Evolutionary conservation across 2,888 invertebrate species (phyloP).

Genomic region (Trichopoda pennipes): DNA sequence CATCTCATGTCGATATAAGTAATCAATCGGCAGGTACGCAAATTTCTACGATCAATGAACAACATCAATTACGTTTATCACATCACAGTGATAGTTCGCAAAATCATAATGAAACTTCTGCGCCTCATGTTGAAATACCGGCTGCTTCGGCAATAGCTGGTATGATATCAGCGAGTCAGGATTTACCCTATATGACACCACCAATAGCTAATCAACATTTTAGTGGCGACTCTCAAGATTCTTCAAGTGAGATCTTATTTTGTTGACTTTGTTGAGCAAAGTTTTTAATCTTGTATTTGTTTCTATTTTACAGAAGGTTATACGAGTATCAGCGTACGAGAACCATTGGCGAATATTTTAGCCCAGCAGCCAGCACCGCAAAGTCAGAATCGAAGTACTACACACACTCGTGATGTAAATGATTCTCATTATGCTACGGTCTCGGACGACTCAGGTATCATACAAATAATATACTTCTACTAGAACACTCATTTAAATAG

Average conservation of each 20-base stretch:
- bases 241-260: constrained; percentile 84
- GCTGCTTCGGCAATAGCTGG: constrained; percentile 94
- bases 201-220: constrained; percentile 88
- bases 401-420: constrained; percentile 79
- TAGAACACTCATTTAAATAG: background rate
- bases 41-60: constrained; percentile 55
- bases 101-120: constrained; percentile 70
- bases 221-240: constrained; percentile 95
- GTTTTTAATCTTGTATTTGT: background rate
- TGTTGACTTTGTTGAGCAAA: background rate
- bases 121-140: constrained; percentile 85
- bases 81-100: constrained; percentile 72
- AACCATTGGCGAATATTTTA: constrained; percentile 90
- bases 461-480: background rate
- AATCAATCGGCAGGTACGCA: constrained; percentile 56
- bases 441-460: constrained; percentile 92
- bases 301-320: constrained; percentile 87
- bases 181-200: constrained; percentile 94
- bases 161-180: constrained; percentile 91
- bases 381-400: constrained; percentile 79
- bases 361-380: constrained; percentile 83
- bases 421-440: constrained; percentile 94
- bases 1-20: constrained; percentile 67
- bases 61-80: constrained; percentile 69
- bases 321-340: constrained; percentile 94